These are phyloP conservation scores for Dynastes grantii DNA, from an alignment of 2,888 invertebrate genomes.

Conservation along the genomic window DNA sequence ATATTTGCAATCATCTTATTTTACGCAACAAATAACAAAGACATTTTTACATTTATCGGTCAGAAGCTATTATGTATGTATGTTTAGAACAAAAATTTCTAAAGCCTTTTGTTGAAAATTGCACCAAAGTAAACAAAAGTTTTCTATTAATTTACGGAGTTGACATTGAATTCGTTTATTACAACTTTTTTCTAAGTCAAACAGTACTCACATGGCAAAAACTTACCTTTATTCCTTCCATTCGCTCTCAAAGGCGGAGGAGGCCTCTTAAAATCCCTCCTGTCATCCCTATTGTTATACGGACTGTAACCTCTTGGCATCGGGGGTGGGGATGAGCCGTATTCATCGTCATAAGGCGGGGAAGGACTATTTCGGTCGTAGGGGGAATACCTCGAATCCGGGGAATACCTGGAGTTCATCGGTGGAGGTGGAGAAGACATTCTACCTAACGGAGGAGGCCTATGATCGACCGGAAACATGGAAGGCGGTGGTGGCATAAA, in stretches of 20 bases:
- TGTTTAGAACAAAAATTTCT: no score
- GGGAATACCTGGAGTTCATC: constrained; percentile 72
- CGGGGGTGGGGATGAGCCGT: constrained; percentile 74
- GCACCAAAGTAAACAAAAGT: no score
- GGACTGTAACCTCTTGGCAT: constrained; percentile 70
- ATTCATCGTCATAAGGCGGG: constrained; percentile 75
- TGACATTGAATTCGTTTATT: no score
- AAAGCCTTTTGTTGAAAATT: no score
- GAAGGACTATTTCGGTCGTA: constrained; percentile 77
- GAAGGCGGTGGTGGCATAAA: constrained; percentile 71
- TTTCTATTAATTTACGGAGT: no score
- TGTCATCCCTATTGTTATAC: constrained; percentile 62
- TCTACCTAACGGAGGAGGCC: constrained; percentile 74
- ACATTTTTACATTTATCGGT: no score
- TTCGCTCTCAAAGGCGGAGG: constrained; percentile 60
- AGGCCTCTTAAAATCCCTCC: constrained; percentile 66
- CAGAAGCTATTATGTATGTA: no score
- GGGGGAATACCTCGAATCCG: constrained; percentile 69
- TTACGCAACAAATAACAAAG: no score
- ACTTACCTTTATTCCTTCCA: constrained; percentile 64
- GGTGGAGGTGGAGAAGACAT: constrained; percentile 72
- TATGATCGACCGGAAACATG: constrained; percentile 71
- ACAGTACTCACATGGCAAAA: no score
- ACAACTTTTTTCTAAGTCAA: no score
- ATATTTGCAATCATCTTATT: no score